Conservation (phyloP, 2,113 vertebrate genomes). For the Callopanchax toddi region DNA sequence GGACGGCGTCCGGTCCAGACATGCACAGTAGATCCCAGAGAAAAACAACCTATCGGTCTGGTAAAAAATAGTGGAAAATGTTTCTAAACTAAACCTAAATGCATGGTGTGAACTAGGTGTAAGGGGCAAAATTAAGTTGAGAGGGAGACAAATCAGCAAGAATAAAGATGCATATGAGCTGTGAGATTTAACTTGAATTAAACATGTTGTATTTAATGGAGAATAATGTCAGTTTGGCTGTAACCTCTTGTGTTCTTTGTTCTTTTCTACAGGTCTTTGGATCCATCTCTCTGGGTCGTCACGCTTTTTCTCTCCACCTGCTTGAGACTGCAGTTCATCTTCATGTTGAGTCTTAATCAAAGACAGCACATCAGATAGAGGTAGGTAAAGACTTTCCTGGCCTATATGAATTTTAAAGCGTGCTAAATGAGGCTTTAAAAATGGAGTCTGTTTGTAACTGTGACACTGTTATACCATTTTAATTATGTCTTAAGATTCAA, state of each 20-base stretch:
- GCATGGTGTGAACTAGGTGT: no score
- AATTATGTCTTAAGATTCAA: conserved; percentile 40
- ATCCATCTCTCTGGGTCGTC: conserved; percentile 13
- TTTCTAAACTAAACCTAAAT: no score
- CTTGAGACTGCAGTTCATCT: conserved; percentile 32
- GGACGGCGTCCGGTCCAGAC: no score
- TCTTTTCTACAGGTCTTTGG: conserved; percentile 47
- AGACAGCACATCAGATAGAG: conserved; percentile 58
- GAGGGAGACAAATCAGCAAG: neutral
- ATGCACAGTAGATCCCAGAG: no score
- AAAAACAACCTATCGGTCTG: no score
- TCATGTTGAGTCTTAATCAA: conserved; percentile 63
- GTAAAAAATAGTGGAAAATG: no score
- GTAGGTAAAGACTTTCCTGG: conserved; percentile 29
- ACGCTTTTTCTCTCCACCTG: conserved; percentile 21
- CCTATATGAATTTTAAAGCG: neutral
- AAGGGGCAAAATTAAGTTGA: no score
- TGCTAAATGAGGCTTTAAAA: conserved; percentile 10
- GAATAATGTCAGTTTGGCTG: neutral
- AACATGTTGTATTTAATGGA: no score
- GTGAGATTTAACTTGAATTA: neutral
- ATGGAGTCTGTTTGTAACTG: conserved; percentile 9
- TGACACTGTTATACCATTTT: conserved; percentile 28
- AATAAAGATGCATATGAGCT: neutral
- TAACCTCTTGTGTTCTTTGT: conserved; percentile 12